A percentile compares a stretch with the other conserved stretches of the same genome.
phyloP scores from a whole-genome alignment of 2,113 vertebrate genomes.

The Phycodurus eques region DNA sequence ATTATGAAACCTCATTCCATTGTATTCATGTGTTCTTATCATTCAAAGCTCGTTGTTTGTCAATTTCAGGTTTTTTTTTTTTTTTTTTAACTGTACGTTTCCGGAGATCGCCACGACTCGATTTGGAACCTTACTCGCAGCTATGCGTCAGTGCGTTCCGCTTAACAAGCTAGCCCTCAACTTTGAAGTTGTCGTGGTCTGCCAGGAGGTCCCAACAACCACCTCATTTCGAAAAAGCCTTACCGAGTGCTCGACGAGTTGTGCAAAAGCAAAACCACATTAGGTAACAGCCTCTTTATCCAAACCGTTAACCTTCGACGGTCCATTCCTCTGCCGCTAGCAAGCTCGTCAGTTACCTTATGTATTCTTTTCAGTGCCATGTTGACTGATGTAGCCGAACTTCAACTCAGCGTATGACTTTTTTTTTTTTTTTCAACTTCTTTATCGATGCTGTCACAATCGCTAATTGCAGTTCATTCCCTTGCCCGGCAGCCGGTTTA shows the following conservation, averaged over 20 bases:
- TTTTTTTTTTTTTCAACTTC: background rate
- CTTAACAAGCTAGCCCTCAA: slow-evolving; percentile 31
- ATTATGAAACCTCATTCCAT: no score
- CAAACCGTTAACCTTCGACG: background rate
- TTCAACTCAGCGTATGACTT: background rate
- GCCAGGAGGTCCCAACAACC: slow-evolving; percentile 11
- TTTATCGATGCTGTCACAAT: background rate
- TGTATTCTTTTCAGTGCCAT: slow-evolving; percentile 61
- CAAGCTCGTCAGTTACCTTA: slow-evolving; percentile 41
- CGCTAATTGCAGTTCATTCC: slow-evolving; percentile 17
- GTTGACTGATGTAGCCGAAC: slow-evolving; percentile 4
- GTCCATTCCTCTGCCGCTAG: slow-evolving; percentile 28
- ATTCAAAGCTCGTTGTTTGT: background rate
- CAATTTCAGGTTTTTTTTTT: background rate
- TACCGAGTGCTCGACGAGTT: background rate
- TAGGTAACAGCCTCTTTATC: background rate
- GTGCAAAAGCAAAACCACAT: background rate
- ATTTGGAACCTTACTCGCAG: background rate
- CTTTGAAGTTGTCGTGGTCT: slow-evolving; percentile 21
- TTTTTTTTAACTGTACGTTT: no score
- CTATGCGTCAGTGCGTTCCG: background rate
- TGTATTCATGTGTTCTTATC: no score
- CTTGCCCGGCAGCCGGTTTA: slow-evolving; percentile 33
- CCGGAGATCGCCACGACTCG: background rate
- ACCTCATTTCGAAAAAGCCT: background rate